These are phyloP conservation scores for Napeogenes inachia DNA, from an alignment of 2,888 invertebrate species.

Conservation along the genomic window DNA sequence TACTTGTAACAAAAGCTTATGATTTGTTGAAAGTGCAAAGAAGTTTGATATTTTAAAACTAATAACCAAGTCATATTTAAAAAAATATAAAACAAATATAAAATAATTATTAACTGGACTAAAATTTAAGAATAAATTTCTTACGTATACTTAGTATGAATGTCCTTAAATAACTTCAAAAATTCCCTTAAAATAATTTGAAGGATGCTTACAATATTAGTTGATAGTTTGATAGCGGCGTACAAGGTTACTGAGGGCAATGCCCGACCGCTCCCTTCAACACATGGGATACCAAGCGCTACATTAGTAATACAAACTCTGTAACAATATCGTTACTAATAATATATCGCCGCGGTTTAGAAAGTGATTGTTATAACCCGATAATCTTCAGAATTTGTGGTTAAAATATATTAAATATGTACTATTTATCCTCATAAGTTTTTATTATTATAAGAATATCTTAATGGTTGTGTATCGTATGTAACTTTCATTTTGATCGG, in stretches of 20 bases:
- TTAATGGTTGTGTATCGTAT: too few relatives aligned
- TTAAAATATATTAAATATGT: too few relatives aligned
- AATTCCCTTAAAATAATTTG: slow-evolving; percentile 8
- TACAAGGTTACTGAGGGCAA: slow-evolving; percentile 59
- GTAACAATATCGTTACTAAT: slow-evolving; percentile 6
- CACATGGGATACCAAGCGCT: slow-evolving; percentile 38
- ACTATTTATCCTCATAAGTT: too few relatives aligned
- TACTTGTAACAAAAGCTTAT: not conserved
- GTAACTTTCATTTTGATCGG: too few relatives aligned
- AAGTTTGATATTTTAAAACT: not conserved
- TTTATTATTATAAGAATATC: too few relatives aligned
- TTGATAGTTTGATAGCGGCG: slow-evolving; percentile 34
- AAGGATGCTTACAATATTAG: slow-evolving; percentile 24
- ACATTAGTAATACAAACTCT: slow-evolving; percentile 28
- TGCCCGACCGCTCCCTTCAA: slow-evolving; percentile 41
- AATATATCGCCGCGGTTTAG: slow-evolving; percentile 11
- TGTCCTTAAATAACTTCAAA: too few relatives aligned
- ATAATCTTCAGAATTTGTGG: slow-evolving; percentile 4
- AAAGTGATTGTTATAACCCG: slow-evolving; percentile 16
- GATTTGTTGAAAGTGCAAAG: not conserved
- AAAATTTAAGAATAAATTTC: too few relatives aligned
- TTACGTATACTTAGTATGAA: too few relatives aligned
- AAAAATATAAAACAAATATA: not conserved
- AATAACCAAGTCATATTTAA: too few relatives aligned
- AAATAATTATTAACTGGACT: not conserved